phyloP scores from a whole-genome alignment of 2,888 invertebrate genomes.

The Eristalinus aeneus region DNA sequence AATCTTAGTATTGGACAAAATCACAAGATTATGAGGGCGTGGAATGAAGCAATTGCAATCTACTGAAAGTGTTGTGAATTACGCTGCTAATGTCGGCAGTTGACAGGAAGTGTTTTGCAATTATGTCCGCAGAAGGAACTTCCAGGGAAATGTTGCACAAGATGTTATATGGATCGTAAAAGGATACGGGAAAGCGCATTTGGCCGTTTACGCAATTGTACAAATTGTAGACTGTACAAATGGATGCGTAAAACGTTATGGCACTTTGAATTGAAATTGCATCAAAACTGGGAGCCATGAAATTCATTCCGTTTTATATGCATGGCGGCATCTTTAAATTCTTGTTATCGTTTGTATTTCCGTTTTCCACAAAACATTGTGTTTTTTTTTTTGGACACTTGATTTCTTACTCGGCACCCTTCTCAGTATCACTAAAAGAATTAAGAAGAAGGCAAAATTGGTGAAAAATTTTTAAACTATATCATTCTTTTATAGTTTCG shows the following conservation, averaged over 20 bases:
- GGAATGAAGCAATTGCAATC: not conserved
- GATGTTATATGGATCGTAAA: not conserved
- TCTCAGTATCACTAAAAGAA: no score
- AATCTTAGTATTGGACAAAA: slow-evolving; percentile 7
- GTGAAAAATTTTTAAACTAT: no score
- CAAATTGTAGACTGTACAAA: not conserved
- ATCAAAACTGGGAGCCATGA: not conserved
- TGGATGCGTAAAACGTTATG: not conserved
- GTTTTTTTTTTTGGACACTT: no score
- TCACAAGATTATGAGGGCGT: not conserved
- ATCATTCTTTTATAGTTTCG: no score
- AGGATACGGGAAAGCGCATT: not conserved
- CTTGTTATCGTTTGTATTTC: no score
- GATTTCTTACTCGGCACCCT: no score
- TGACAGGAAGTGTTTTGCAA: not conserved
- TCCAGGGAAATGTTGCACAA: not conserved
- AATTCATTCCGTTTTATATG: no score
- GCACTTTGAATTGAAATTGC: not conserved
- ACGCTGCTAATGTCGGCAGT: not conserved
- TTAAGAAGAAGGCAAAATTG: no score
- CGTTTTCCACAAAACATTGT: no score
- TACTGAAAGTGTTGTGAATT: not conserved
- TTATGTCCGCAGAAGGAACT: not conserved
- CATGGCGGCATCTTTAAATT: no score
- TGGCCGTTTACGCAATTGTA: not conserved